These are phyloP conservation scores for Chaetops frenatus DNA, from an alignment of 2,113 vertebrate species.

Conservation along the genomic window DNA sequence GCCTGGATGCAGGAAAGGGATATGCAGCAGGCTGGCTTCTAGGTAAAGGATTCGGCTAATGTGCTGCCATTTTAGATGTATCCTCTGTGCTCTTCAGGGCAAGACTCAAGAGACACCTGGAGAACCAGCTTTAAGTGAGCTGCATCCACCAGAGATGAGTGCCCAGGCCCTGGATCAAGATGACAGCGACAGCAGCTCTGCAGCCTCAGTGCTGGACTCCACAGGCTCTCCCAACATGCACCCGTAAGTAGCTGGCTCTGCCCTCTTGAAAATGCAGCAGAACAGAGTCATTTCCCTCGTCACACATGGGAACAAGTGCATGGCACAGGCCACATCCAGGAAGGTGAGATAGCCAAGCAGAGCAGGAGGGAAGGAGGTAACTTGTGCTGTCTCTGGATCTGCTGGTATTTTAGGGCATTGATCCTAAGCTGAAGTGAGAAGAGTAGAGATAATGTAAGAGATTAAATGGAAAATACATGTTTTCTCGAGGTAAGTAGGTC, in stretches of 20 bases:
- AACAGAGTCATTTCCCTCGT: neutral
- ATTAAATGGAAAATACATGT: neutral
- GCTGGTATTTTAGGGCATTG: neutral
- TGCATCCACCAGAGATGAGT: neutral
- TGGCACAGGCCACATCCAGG: neutral
- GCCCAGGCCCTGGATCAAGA: neutral
- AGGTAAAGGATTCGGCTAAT: neutral
- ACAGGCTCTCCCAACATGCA: neutral
- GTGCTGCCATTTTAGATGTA: neutral
- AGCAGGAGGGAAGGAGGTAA: neutral
- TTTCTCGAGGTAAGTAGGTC: neutral
- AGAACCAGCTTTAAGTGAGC: conserved; percentile 12
- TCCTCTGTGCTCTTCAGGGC: conserved; percentile 28
- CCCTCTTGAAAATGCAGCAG: neutral
- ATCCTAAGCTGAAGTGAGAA: neutral
- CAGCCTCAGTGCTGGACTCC: conserved; percentile 15
- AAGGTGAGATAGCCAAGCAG: neutral
- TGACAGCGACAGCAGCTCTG: neutral
- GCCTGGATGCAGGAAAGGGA: neutral
- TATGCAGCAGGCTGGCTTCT: neutral
- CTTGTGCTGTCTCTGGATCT: neutral
- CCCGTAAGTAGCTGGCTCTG: conserved; percentile 55
- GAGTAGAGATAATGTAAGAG: neutral
- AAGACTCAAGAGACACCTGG: neutral
- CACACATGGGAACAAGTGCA: neutral